These are phyloP conservation scores for Moxostoma hubbsi DNA, from an alignment of 2,797 vertebrate genomes.

Conservation along the genomic window DNA sequence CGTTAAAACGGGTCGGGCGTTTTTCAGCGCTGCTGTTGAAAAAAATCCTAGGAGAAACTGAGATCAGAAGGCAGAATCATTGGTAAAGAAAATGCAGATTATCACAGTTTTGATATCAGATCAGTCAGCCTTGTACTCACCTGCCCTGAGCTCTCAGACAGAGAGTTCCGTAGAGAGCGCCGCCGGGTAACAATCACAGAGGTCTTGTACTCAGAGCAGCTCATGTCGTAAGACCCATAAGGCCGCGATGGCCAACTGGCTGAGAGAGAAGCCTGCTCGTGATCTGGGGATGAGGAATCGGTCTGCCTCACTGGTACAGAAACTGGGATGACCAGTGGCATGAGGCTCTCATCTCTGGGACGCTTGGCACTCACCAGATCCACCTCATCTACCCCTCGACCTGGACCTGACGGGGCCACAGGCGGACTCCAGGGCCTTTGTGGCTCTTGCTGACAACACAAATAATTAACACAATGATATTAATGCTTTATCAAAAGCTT, in stretches of 20 bases:
- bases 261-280: slow-evolving; percentile 74
- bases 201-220: slow-evolving; percentile 82
- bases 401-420: slow-evolving; percentile 48
- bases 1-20: too few species aligned
- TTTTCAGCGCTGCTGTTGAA: too few species aligned
- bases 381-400: slow-evolving; percentile 56
- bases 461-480: neutral
- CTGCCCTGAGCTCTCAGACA: slow-evolving; percentile 83
- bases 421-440: slow-evolving; percentile 77
- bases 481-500: neutral
- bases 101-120: neutral
- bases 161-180: slow-evolving; percentile 84
- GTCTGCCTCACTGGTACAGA: slow-evolving; percentile 90
- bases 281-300: slow-evolving; percentile 75
- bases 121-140: slow-evolving; percentile 67
- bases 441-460: slow-evolving; percentile 67
- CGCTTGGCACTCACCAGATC: slow-evolving; percentile 79
- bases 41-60: too few species aligned
- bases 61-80: neutral
- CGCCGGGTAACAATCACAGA: slow-evolving; percentile 94
- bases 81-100: neutral
- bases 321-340: slow-evolving; percentile 94
- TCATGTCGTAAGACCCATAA: slow-evolving; percentile 71
- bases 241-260: slow-evolving; percentile 72
- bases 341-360: slow-evolving; percentile 84